phyloP scores from a whole-genome alignment of 2,797 vertebrate genomes.

The Gastrophryne carolinensis region DNA sequence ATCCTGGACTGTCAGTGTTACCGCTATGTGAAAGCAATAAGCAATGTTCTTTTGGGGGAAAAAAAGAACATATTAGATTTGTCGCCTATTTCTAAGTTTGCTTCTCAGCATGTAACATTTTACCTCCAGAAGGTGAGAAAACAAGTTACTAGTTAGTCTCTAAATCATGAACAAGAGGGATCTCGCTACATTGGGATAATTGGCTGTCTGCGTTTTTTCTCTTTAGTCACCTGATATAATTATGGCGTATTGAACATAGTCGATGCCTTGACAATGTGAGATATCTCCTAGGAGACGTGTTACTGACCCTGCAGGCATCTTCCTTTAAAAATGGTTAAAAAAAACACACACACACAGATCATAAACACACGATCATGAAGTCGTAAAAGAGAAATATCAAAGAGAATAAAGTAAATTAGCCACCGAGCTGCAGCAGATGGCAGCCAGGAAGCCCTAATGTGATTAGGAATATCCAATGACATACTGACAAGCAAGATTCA shows the following conservation, averaged over 20 bases:
- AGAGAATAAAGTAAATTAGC: neutral
- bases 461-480: neutral
- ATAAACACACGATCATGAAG: neutral
- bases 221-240: neutral
- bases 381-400: neutral
- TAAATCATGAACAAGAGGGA: neutral
- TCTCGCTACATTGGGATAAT: neutral
- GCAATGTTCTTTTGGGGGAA: too few species aligned
- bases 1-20: too few species aligned
- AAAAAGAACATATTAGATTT: too few species aligned
- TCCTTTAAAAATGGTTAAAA: neutral
- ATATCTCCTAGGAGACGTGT: constrained; percentile 17
- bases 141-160: neutral
- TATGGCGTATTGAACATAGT: neutral
- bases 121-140: constrained; percentile 1
- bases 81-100: neutral
- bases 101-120: neutral
- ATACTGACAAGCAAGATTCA: neutral
- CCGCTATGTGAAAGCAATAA: too few species aligned
- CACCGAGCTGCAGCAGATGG: neutral
- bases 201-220: neutral
- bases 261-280: neutral
- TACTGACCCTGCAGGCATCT: neutral
- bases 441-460: neutral
- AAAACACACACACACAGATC: neutral